Evolutionary conservation across 2,888 invertebrate species (phyloP), one percentile per base, ranked within the genome.

Genomic region (Abscondita cerata): DNA sequence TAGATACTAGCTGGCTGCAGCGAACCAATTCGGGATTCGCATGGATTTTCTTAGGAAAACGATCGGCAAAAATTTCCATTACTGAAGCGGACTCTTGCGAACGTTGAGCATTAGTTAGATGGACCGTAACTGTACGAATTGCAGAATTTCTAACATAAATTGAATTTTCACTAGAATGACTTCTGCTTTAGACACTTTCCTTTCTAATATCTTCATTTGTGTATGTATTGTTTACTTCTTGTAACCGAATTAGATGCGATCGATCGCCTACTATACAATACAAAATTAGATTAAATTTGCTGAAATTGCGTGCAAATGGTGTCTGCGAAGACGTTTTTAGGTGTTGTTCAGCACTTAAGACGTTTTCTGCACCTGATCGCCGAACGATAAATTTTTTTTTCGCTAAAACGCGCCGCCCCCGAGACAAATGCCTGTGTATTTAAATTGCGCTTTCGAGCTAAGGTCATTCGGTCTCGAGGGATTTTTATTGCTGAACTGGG

Each of bases 141-240:
- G 77, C 76, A 74, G 78, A 78, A 76, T 78, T 79, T 76, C 76
- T 71, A 76, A 78, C 76, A 76, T 76, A 79, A 78, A 79, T 79
- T 77, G 78, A 78, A 78, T 79, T 79, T 78, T 77, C 79, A 78
- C 76, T 76, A 78, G 75, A 78, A 65, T 77, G 76, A 70, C 66
- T 73, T 64, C 75, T 76, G 76, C 52, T 68, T 65, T 61, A 61
- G 75, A 76, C 76, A 76, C 75, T 74, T 74, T 72, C 74, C 74
- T 74, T 75, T 71, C 68, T 68, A 68, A 72, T 74, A 70, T 72
- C 41, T 34, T 51, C 41, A 52, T 57, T 51, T 51, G 57, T 57
- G 19, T 52, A 51, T 33, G 25, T 6, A 6, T 25, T 38, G 31
- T 48, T 48, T 48, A 31, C 13, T 47, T 47, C 6, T 18, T 18